Percentiles rank a stretch among this genome's conserved stretches.
Conservation (phyloP, 2,888 invertebrate species). For the Ischnura elegans region DNA sequence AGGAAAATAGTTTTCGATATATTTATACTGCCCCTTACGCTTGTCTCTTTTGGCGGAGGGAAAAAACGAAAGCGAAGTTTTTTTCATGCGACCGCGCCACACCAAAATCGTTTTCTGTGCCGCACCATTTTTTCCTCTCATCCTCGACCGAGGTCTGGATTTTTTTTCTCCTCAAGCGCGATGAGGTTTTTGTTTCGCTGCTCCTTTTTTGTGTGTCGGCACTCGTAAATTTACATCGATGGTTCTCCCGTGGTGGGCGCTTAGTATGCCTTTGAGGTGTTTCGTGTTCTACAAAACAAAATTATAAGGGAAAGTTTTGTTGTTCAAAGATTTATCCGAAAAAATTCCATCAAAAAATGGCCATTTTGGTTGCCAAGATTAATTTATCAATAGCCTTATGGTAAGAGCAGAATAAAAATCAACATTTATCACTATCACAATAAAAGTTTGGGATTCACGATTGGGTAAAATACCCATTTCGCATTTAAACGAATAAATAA, state of each 20-base stretch:
- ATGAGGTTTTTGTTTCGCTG: neutral
- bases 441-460: neutral
- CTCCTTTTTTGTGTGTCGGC: neutral
- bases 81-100: constrained; percentile 43
- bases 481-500: too few species aligned
- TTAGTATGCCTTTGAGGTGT: neutral
- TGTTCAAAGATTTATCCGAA: neutral
- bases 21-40: constrained; percentile 51
- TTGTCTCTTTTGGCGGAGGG: neutral
- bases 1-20: constrained; percentile 39
- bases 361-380: neutral
- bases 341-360: neutral
- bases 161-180: neutral
- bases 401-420: neutral
- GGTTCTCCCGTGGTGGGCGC: neutral
- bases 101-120: constrained; percentile 50
- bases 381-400: neutral
- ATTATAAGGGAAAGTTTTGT: neutral
- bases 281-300: neutral
- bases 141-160: neutral
- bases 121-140: neutral
- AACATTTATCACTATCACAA: neutral
- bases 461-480: too few species aligned
- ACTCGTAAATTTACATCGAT: constrained; percentile 11
- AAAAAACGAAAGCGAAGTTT: constrained; percentile 6